phyloP scores from a whole-genome alignment of 2,888 invertebrate species.

The Myathropa florea region DNA sequence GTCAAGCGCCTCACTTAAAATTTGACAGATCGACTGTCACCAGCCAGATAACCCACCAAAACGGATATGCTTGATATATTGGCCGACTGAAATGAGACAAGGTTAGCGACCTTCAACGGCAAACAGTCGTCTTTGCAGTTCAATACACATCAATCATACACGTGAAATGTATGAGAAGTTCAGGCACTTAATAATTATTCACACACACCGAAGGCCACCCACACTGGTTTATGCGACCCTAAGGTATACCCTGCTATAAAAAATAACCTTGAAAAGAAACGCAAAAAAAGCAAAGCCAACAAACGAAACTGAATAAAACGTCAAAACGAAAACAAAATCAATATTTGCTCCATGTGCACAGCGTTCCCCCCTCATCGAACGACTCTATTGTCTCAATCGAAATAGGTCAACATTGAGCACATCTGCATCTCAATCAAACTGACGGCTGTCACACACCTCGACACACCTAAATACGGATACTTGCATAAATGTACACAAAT shows the following conservation, averaged over 20 bases:
- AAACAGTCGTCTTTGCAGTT: background rate
- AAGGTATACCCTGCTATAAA: background rate
- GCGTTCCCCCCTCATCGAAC: background rate
- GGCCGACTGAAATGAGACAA: background rate
- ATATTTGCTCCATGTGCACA: background rate
- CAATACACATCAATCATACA: background rate
- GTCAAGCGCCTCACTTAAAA: background rate
- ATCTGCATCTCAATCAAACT: slow-evolving; percentile 15
- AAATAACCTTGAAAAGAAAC: background rate
- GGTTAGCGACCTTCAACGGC: background rate
- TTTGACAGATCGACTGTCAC: background rate
- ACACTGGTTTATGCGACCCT: background rate
- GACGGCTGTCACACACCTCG: background rate
- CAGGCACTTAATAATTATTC: background rate
- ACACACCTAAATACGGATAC: background rate
- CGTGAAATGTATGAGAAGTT: background rate
- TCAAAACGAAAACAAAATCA: background rate
- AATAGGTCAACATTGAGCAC: slow-evolving; percentile 12
- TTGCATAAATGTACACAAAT: background rate
- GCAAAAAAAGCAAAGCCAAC: background rate
- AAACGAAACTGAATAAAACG: background rate
- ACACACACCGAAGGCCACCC: background rate
- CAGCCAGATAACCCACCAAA: background rate
- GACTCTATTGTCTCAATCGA: background rate
- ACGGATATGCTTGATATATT: background rate